phyloP scores from a whole-genome alignment of 2,797 vertebrate species.

The Myoxocephalus aenaeus region DNA sequence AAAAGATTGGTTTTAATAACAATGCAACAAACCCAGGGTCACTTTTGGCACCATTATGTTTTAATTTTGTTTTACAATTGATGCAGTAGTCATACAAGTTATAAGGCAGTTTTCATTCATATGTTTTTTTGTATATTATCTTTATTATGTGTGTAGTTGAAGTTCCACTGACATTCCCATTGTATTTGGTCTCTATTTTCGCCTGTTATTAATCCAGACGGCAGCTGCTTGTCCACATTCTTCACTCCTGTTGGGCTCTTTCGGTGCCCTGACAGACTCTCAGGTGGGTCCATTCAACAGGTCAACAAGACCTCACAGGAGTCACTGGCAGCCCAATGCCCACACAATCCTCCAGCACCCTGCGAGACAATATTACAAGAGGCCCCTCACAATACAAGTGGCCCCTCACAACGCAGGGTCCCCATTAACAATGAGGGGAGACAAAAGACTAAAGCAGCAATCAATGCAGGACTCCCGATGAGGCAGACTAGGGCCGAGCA shows the following conservation, averaged over 20 bases:
- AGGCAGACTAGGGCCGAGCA: conserved; percentile 67
- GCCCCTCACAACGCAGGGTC: conserved; percentile 61
- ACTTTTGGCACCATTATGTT: neutral
- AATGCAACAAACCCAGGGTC: neutral
- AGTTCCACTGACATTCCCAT: neutral
- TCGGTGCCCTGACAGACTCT: conserved; percentile 26
- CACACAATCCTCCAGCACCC: conserved; percentile 52
- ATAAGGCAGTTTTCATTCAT: neutral
- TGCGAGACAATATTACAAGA: conserved; percentile 64
- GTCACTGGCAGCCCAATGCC: conserved; percentile 58
- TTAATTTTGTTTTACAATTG: neutral
- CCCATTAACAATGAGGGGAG: conserved; percentile 68
- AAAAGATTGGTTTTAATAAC: neutral
- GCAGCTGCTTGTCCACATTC: conserved; percentile 37
- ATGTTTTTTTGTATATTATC: neutral
- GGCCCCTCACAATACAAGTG: conserved; percentile 57
- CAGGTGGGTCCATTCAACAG: conserved; percentile 40
- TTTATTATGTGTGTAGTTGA: neutral
- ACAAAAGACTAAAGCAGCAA: conserved; percentile 68
- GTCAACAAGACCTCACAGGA: conserved; percentile 61
- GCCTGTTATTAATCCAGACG: conserved; percentile 9
- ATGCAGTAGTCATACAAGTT: neutral
- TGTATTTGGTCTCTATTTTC: neutral
- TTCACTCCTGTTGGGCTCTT: conserved; percentile 4
- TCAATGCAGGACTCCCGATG: conserved; percentile 70